A percentile compares a stretch with the other conserved stretches of the same genome.
These are phyloP conservation scores for Silurus asotus DNA, from an alignment of 2,113 vertebrate species.

Conservation along the genomic window DNA sequence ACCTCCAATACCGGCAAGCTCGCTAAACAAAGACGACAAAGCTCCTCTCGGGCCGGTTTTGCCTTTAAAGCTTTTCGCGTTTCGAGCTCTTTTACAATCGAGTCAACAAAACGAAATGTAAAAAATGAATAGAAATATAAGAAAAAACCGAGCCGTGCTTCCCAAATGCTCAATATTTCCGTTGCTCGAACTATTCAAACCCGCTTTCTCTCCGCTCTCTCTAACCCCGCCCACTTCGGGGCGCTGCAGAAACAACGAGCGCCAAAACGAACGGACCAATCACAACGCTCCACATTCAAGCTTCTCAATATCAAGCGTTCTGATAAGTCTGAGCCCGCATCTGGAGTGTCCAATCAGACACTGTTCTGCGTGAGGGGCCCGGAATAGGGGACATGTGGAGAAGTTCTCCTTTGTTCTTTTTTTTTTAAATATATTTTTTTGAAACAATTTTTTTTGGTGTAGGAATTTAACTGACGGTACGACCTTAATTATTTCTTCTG, in stretches of 20 bases:
- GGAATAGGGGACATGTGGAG: slow-evolving; percentile 65
- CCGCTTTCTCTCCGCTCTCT: slow-evolving; percentile 53
- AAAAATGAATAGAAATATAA: slow-evolving; percentile 5
- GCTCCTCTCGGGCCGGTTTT: neutral
- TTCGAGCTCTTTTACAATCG: neutral
- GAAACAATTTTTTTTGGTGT: slow-evolving; percentile 40
- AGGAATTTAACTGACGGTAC: slow-evolving; percentile 1
- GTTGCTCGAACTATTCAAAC: slow-evolving; percentile 66
- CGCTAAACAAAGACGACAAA: slow-evolving; percentile 32
- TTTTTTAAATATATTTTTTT: slow-evolving; percentile 16
- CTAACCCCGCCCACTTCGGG: slow-evolving; percentile 64
- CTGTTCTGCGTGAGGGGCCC: slow-evolving; percentile 50
- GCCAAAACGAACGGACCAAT: slow-evolving; percentile 74
- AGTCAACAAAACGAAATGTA: neutral
- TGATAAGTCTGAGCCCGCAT: slow-evolving; percentile 42
- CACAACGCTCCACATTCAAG: slow-evolving; percentile 32
- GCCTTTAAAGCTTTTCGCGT: no score
- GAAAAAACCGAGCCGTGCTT: neutral
- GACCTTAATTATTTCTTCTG: neutral
- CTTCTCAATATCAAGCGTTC: slow-evolving; percentile 11
- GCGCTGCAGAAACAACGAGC: slow-evolving; percentile 69
- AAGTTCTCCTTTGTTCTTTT: slow-evolving; percentile 72
- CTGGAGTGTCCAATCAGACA: slow-evolving; percentile 54
- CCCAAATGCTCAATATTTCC: slow-evolving; percentile 57
- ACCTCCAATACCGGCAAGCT: slow-evolving; percentile 63